Evolutionary conservation across 2,113 vertebrate species (phyloP), one percentile per base, ranked within the genome.

Genomic region (Myotis davidii): DNA sequence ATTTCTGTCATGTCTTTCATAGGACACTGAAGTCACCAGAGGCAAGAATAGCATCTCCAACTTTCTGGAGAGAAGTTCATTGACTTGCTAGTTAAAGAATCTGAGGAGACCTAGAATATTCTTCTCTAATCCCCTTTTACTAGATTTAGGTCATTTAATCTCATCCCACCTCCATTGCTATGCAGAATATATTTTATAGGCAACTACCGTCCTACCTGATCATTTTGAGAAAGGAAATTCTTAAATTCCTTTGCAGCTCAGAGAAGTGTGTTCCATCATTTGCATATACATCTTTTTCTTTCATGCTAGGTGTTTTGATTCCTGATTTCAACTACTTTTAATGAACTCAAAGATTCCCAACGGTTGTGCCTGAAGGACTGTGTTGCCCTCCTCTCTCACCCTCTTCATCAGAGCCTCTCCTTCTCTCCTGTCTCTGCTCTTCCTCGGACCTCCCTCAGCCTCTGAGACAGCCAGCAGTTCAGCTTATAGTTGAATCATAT

Each of bases 271-370:
- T 79, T 52, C 67, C 97, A 94, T 83, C 78, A 76, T 73, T 94
- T 96, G 84, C 54, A 96, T 8, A 96, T 92, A 48, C 76, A 93
- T 87, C 93, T 97, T 97, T 91, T 59, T 85, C 32, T 89, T 64
- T 3, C 11, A 67, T 13, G 29, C 25, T 74, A 34, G 67, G 23
- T 78, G 32, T 77, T 98, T 96, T 65, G 78, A 72, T 94, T 94
- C 96, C 95, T 78, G 65, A 96, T 96, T 95, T 94, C 84, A 65
- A 13, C 23, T 67, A n/a, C 84, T 97, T 97, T 70, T 91, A 93
- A 39, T 78, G 91, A 97, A 97, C 97, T 97, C 88, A 97, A 97
- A 85, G 56, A 65, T 85, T 96, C 96, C 94, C 69, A 91, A 87
- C 74, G 89, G 52, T 88, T 97, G 64, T 16, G 12, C 67, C 79